phyloP scores from a whole-genome alignment of 2,113 vertebrate species.

The Percina caprodes region DNA sequence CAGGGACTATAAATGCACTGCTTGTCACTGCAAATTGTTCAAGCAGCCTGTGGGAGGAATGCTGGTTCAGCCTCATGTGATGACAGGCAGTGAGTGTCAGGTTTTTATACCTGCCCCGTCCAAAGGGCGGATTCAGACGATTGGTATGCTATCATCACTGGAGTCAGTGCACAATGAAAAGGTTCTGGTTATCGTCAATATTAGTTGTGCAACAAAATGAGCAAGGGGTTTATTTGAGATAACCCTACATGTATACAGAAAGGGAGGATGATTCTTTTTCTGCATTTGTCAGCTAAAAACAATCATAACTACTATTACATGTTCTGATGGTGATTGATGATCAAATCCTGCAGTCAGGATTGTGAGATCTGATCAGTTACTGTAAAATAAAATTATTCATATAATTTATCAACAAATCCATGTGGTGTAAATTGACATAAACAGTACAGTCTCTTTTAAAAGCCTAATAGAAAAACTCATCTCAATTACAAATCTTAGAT shows the following conservation, averaged over 20 bases:
- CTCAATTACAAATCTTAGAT: background rate
- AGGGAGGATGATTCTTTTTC: background rate
- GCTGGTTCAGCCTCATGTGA: conserved; percentile 20
- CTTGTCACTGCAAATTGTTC: background rate
- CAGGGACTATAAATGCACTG: conserved; percentile 6
- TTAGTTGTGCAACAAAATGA: conserved; percentile 15
- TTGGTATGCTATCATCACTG: conserved; percentile 24
- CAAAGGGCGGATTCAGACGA: conserved; percentile 4
- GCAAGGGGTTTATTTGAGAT: background rate
- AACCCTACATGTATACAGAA: background rate
- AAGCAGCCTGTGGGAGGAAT: conserved; percentile 8
- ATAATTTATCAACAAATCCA: background rate
- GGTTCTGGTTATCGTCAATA: background rate
- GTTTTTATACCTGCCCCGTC: conserved; percentile 55
- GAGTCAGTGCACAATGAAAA: background rate
- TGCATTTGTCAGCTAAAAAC: background rate
- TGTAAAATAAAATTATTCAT: background rate
- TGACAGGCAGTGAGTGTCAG: conserved; percentile 8
- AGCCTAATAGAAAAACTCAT: background rate
- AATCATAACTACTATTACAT: background rate
- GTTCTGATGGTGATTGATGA: background rate
- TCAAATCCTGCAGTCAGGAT: background rate
- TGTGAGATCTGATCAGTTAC: background rate
- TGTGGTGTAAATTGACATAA: background rate
- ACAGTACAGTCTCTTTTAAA: background rate